A percentile compares a stretch with the other conserved stretches of the same genome.
phyloP scores from a whole-genome alignment of 2,888 invertebrate genomes.

The Polydrusus tereticollis region DNA sequence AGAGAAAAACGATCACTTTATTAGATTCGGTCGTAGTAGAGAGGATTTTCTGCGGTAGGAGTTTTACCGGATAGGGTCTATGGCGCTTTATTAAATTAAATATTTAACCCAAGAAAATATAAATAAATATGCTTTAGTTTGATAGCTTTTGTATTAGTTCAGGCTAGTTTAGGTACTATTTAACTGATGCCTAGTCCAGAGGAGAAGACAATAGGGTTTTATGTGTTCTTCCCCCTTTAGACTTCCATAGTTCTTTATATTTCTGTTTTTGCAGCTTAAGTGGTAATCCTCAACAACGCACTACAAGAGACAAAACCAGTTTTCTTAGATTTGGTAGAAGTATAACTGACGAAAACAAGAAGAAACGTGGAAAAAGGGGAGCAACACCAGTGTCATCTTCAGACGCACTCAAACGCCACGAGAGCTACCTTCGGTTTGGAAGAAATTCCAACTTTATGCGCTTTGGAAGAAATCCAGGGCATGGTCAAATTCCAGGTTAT shows the following conservation, averaged over 20 bases:
- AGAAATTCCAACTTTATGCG: slow-evolving; percentile 58
- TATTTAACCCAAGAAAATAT: neutral
- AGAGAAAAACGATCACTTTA: slow-evolving; percentile 57
- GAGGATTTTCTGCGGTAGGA: slow-evolving; percentile 52
- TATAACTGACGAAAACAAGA: slow-evolving; percentile 38
- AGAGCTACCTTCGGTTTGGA: slow-evolving; percentile 57
- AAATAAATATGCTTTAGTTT: neutral
- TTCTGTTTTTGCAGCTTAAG: slow-evolving; percentile 26
- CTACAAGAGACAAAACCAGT: slow-evolving; percentile 33
- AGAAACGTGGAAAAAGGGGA: slow-evolving; percentile 53
- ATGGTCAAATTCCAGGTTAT: neutral
- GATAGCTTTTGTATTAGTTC: too few relatives aligned
- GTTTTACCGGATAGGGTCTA: neutral
- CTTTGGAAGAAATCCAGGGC: slow-evolving; percentile 54
- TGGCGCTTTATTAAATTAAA: neutral
- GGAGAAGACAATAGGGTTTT: too few relatives aligned
- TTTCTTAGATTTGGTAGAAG: slow-evolving; percentile 53
- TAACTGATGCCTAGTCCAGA: too few relatives aligned
- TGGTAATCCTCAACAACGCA: slow-evolving; percentile 38
- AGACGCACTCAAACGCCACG: slow-evolving; percentile 51
- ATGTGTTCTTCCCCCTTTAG: too few relatives aligned
- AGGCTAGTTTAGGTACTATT: too few relatives aligned
- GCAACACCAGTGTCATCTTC: slow-evolving; percentile 17
- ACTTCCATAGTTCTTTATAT: neutral
- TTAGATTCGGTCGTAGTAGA: slow-evolving; percentile 57